Percentiles rank a stretch among this genome's conserved stretches.
These are phyloP conservation scores for Pelochelys cantorii DNA, from an alignment of 2,797 vertebrate genomes.

Conservation along the genomic window DNA sequence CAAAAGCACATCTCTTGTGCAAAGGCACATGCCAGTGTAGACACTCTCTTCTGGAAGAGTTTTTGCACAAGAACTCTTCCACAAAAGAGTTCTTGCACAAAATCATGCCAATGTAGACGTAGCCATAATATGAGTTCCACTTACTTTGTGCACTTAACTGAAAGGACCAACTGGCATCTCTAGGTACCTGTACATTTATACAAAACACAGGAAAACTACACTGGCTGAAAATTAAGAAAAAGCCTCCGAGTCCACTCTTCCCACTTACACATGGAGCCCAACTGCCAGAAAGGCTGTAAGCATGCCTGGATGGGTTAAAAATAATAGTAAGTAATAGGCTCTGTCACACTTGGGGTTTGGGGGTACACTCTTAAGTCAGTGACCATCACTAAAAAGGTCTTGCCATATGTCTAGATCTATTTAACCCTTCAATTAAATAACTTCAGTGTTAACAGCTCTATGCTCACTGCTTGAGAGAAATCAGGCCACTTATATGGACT, in stretches of 20 bases:
- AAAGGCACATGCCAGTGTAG: too few relatives aligned
- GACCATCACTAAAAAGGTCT: neutral
- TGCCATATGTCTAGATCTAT: neutral
- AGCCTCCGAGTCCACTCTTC: neutral
- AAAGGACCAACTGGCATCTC: neutral
- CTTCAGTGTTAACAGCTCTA: neutral
- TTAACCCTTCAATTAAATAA: neutral
- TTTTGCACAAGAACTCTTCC: too few relatives aligned
- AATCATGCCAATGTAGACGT: too few relatives aligned
- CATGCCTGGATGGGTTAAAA: neutral
- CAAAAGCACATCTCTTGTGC: too few relatives aligned
- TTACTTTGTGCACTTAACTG: neutral
- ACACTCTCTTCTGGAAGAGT: too few relatives aligned
- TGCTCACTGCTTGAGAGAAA: neutral
- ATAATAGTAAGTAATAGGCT: too few relatives aligned
- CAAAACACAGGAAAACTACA: neutral
- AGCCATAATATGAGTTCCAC: too few relatives aligned
- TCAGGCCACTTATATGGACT: neutral
- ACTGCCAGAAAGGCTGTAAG: too few relatives aligned
- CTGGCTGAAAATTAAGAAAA: neutral
- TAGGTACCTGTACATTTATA: neutral
- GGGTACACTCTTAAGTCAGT: neutral
- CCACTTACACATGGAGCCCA: neutral
- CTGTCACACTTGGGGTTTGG: neutral
- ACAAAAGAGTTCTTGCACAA: too few relatives aligned